Evolutionary conservation across 2,888 invertebrate genomes (phyloP).

Genomic region (Gastrophysa polygoni): DNA sequence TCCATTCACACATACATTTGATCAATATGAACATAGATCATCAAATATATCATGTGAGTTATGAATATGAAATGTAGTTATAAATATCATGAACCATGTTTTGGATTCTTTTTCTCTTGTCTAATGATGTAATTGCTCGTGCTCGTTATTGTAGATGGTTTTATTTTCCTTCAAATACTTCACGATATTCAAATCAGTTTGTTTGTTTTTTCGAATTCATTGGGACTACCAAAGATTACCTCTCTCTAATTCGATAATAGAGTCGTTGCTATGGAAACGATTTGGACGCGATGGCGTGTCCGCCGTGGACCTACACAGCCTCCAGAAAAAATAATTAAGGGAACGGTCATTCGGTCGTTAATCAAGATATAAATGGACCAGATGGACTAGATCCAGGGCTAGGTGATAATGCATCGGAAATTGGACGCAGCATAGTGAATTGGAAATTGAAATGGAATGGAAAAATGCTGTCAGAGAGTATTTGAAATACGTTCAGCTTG

Average conservation of each 20-base stretch:
- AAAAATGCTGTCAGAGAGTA: neutral
- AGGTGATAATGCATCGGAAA: neutral
- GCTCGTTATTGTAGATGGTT: too few species aligned
- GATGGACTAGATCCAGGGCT: neutral
- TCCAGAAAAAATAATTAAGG: slow-evolving; percentile 14
- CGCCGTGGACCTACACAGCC: slow-evolving; percentile 10
- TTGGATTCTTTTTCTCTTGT: too few species aligned
- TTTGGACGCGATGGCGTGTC: neutral
- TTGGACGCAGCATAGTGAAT: neutral
- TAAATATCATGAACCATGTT: too few species aligned
- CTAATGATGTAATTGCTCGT: too few species aligned
- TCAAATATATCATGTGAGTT: too few species aligned
- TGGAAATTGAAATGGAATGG: neutral
- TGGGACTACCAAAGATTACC: neutral
- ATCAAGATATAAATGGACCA: slow-evolving; percentile 4
- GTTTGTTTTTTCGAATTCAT: too few species aligned
- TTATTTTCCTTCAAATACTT: too few species aligned
- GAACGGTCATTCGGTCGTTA: slow-evolving; percentile 7
- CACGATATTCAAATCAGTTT: too few species aligned
- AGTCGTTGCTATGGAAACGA: neutral
- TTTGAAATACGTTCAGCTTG: neutral
- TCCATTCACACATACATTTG: too few species aligned
- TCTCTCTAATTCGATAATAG: neutral
- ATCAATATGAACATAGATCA: too few species aligned
- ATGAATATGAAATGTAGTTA: too few species aligned